Conservation (phyloP, 2,113 vertebrate species). For the Anthoscopus minutus region DNA sequence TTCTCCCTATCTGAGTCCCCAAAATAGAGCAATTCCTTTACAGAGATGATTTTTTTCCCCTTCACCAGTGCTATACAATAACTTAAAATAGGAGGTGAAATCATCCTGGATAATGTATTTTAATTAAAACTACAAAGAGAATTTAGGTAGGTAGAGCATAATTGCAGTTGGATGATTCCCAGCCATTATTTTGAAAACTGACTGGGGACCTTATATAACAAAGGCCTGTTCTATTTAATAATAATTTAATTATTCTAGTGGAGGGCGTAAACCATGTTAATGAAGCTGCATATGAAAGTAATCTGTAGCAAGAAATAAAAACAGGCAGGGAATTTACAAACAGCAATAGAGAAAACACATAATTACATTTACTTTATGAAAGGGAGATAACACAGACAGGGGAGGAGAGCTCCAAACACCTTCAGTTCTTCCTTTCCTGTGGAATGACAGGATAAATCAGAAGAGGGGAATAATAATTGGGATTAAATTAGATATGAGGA, state of each 20-base stretch:
- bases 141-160: constrained; percentile 23
- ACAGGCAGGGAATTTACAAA: neutral
- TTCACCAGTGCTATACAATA: neutral
- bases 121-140: constrained; percentile 59
- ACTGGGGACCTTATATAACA: constrained; percentile 6
- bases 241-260: constrained; percentile 24
- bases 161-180: constrained; percentile 31
- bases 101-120: constrained; percentile 19
- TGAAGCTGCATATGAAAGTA: neutral
- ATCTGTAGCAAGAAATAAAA: neutral
- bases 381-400: neutral
- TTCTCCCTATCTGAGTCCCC: neutral
- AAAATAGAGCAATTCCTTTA: neutral
- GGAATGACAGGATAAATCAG: neutral
- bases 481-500: neutral
- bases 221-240: constrained; percentile 28
- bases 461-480: neutral
- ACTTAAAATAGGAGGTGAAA: constrained; percentile 35
- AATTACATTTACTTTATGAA: neutral
- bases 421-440: neutral
- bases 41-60: neutral
- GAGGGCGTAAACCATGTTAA: neutral
- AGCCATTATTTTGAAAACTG: constrained; percentile 34
- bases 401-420: neutral
- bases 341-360: neutral